Evolutionary conservation across 2,797 vertebrate species (phyloP).

Genomic region (Chaetophractus vellerosus): DNA sequence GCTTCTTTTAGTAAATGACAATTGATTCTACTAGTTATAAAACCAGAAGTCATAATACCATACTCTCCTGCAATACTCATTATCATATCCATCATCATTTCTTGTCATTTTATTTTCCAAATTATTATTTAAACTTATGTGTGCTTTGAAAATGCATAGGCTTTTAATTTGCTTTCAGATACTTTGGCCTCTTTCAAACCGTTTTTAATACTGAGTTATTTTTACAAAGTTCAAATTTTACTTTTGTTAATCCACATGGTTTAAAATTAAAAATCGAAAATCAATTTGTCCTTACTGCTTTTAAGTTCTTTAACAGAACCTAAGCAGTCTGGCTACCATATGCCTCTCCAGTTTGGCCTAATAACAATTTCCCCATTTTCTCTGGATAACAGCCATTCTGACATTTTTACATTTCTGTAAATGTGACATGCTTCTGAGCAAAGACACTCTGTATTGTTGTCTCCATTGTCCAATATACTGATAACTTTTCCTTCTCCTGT

Average conservation of each 20-base stretch:
- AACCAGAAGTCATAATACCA: too few relatives aligned
- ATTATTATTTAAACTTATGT: too few relatives aligned
- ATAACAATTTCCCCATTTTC: not conserved
- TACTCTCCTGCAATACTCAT: too few relatives aligned
- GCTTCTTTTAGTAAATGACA: too few relatives aligned
- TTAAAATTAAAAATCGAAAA: not conserved
- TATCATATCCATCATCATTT: too few relatives aligned
- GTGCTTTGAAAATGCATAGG: not conserved
- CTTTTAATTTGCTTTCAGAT: not conserved
- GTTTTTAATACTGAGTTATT: not conserved
- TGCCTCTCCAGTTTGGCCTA: not conserved
- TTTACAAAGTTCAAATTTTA: not conserved
- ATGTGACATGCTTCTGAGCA: not conserved
- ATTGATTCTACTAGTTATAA: too few relatives aligned
- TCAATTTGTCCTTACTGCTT: not conserved
- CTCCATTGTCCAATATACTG: not conserved
- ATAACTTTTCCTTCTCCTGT: not conserved
- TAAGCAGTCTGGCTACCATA: fast-evolving
- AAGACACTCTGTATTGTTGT: not conserved
- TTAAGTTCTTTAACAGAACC: not conserved
- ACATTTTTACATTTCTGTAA: not conserved
- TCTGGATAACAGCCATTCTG: not conserved
- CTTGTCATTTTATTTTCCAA: too few relatives aligned
- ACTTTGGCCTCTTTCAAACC: not conserved
- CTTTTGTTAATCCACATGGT: not conserved